phyloP scores from a whole-genome alignment of 2,888 invertebrate genomes.

The Nephrotoma appendiculata region DNA sequence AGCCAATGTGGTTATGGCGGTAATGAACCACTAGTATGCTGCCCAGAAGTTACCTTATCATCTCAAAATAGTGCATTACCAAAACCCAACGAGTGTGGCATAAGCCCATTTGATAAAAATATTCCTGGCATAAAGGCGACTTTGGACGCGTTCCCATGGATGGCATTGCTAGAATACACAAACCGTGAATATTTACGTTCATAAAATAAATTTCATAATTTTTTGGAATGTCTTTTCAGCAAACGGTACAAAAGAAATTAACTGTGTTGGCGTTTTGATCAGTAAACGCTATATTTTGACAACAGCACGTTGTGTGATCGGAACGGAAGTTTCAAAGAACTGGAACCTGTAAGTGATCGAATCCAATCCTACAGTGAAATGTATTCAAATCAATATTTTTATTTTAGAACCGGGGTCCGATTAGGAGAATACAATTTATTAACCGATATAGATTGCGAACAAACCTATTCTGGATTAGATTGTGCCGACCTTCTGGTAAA shows the following conservation, averaged over 20 bases:
- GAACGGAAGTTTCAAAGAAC: slow-evolving; percentile 23
- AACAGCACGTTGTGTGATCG: slow-evolving; percentile 37
- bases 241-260: slow-evolving; percentile 39
- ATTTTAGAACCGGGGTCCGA: slow-evolving; percentile 14
- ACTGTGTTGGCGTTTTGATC: slow-evolving; percentile 37
- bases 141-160: slow-evolving; percentile 39
- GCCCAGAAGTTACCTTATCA: background rate
- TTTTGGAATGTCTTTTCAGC: slow-evolving; percentile 22
- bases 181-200: slow-evolving; percentile 9
- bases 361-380: background rate
- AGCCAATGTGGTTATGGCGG: background rate
- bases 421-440: slow-evolving; percentile 39
- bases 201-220: background rate
- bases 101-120: slow-evolving; percentile 31
- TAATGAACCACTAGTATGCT: background rate
- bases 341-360: background rate
- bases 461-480: background rate
- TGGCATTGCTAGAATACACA: slow-evolving; percentile 26
- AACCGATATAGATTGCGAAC: slow-evolving; percentile 34
- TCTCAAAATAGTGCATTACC: background rate
- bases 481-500: slow-evolving; percentile 39
- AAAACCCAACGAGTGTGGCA: background rate
- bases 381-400: background rate
- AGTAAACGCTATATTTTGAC: slow-evolving; percentile 10
- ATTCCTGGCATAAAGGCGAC: slow-evolving; percentile 38